phyloP scores from a whole-genome alignment of 2,888 invertebrate genomes.

The Trachelus iudaicus region DNA sequence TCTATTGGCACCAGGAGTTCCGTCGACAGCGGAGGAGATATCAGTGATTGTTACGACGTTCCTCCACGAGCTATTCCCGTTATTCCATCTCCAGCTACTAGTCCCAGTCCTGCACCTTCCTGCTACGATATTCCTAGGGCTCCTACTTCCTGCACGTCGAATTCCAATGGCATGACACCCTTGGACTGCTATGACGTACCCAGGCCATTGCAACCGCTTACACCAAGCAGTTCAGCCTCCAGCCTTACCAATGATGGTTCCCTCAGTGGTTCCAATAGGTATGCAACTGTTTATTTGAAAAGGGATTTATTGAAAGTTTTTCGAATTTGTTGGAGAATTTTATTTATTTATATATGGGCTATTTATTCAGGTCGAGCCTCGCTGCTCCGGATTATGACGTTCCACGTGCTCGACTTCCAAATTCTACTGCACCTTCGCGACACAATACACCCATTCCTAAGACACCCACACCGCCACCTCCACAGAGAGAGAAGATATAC shows the following conservation, averaged over 20 bases:
- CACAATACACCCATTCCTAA: constrained; percentile 48
- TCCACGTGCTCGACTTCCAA: constrained; percentile 68
- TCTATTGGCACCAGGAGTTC: constrained; percentile 44
- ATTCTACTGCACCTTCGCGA: constrained; percentile 48
- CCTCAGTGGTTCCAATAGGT: constrained; percentile 68
- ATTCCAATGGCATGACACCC: constrained; percentile 57
- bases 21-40: constrained; percentile 51
- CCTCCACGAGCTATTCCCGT: constrained; percentile 73
- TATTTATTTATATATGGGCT: neutral
- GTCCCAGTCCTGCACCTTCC: constrained; percentile 68
- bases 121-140: constrained; percentile 62
- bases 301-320: neutral
- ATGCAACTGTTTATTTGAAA: constrained; percentile 35
- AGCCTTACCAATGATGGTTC: constrained; percentile 74
- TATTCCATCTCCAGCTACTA: constrained; percentile 69
- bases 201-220: constrained; percentile 72
- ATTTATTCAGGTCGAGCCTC: constrained; percentile 63
- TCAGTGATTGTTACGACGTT: constrained; percentile 71
- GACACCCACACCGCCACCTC: constrained; percentile 29
- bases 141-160: constrained; percentile 59
- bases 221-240: constrained; percentile 76
- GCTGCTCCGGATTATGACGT: constrained; percentile 78
- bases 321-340: neutral
- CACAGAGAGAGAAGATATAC: constrained; percentile 67
- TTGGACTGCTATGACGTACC: constrained; percentile 75